Conservation (phyloP, 2,888 invertebrate genomes). For the Platycnemis pennipes region DNA sequence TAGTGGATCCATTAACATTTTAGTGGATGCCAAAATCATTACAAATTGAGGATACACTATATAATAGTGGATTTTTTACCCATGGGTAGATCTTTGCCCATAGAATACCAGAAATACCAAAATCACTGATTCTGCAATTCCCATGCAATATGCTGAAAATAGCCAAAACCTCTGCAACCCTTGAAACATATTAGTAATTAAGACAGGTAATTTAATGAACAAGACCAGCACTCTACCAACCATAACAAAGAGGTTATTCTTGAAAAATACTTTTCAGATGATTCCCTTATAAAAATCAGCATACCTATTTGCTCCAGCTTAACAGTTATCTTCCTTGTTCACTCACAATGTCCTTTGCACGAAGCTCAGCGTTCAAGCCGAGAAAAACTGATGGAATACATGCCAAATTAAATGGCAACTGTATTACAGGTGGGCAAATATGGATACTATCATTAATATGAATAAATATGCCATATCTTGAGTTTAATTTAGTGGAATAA, state of each 20-base stretch:
- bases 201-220: background rate
- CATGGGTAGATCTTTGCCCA: no score
- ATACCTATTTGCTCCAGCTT: background rate
- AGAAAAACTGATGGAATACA: background rate
- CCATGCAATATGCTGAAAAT: no score
- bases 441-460: background rate
- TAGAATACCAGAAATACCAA: no score
- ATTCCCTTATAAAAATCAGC: background rate
- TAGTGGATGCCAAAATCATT: no score
- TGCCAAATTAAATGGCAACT: background rate
- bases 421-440: background rate
- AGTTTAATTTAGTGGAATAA: background rate
- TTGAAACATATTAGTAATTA: no score
- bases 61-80: no score
- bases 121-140: no score
- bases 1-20: no score
- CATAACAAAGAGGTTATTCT: background rate
- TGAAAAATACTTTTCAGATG: no score
- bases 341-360: background rate
- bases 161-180: no score
- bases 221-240: background rate
- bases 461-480: background rate
- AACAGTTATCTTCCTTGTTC: background rate
- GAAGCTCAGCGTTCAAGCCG: background rate
- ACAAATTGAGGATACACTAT: no score